Evolutionary conservation across 2,797 vertebrate genomes (phyloP).

Genomic region (Pseudomugil gertrudae): DNA sequence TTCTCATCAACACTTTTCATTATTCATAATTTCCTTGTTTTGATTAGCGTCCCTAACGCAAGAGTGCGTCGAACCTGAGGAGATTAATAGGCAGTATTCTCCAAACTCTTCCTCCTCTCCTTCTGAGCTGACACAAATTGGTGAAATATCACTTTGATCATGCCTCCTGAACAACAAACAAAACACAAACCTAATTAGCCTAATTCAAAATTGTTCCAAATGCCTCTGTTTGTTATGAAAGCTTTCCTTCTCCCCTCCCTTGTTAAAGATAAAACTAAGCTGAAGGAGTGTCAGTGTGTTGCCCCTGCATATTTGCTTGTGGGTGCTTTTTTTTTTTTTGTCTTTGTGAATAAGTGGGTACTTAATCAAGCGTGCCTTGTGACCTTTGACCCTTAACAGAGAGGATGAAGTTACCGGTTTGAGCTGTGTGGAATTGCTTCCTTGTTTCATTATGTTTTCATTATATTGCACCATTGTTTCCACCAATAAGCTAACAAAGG

Average conservation of each 20-base stretch:
- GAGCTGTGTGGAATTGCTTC: not conserved
- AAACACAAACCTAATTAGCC: constrained; percentile 83
- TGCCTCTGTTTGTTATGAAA: constrained; percentile 72
- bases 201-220: constrained; percentile 80
- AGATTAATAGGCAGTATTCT: constrained; percentile 78
- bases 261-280: constrained; percentile 61
- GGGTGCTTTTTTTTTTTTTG: constrained; percentile 5
- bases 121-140: constrained; percentile 79
- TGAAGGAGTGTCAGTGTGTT: constrained; percentile 41
- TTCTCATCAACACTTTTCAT: constrained; percentile 78
- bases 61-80: constrained; percentile 68
- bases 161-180: constrained; percentile 81
- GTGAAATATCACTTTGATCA: constrained; percentile 84
- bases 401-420: not conserved
- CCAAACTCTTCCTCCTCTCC: constrained; percentile 73
- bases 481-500: not conserved
- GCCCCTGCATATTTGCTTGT: constrained; percentile 5
- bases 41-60: constrained; percentile 75
- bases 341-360: not conserved
- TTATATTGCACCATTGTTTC: not conserved
- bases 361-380: constrained; percentile 5
- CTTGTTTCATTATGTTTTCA: not conserved
- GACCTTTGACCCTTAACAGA: constrained; percentile 59
- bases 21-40: constrained; percentile 80
- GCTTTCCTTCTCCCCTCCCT: constrained; percentile 43